Conservation (phyloP, 2,888 invertebrate species). For the Tinea semifulvella region DNA sequence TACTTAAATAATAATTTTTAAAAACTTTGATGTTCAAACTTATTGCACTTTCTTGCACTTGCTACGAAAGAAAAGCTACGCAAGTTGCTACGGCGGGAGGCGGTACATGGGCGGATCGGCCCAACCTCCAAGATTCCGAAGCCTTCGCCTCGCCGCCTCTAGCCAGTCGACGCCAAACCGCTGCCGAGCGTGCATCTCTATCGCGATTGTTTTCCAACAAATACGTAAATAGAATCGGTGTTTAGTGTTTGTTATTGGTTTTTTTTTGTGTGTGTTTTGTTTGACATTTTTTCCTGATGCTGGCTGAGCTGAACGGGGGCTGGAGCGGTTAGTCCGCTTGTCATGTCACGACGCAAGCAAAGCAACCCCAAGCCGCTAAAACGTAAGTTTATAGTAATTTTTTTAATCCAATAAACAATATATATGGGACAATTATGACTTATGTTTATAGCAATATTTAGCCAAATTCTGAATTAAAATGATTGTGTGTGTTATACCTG, state of each 20-base stretch:
- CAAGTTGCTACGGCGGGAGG: slow-evolving; percentile 18
- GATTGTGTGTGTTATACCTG: too few species aligned
- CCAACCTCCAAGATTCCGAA: slow-evolving; percentile 15
- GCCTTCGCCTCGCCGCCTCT: not conserved
- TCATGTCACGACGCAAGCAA: slow-evolving; percentile 95
- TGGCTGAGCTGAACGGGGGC: slow-evolving; percentile 13
- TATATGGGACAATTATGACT: too few species aligned
- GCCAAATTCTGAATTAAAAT: too few species aligned
- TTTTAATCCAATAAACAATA: not conserved
- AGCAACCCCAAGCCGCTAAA: slow-evolving; percentile 95
- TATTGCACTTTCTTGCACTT: too few species aligned
- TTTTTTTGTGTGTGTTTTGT: not conserved
- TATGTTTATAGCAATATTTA: too few species aligned
- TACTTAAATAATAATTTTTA: too few species aligned
- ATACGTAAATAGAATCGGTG: not conserved
- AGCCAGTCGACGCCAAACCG: slow-evolving; percentile 5
- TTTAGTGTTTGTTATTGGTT: slow-evolving; percentile 4
- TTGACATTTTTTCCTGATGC: not conserved
- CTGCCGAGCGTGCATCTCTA: slow-evolving; percentile 1
- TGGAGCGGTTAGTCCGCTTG: slow-evolving; percentile 71
- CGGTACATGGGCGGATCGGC: slow-evolving; percentile 19
- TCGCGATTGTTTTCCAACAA: not conserved
- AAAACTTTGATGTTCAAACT: too few species aligned
- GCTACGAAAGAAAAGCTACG: slow-evolving; percentile 13
- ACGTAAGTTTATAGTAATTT: slow-evolving; percentile 72